Base-by-base conservation (phyloP, 2,888 invertebrate species). In the Lithophane socia region DNA sequence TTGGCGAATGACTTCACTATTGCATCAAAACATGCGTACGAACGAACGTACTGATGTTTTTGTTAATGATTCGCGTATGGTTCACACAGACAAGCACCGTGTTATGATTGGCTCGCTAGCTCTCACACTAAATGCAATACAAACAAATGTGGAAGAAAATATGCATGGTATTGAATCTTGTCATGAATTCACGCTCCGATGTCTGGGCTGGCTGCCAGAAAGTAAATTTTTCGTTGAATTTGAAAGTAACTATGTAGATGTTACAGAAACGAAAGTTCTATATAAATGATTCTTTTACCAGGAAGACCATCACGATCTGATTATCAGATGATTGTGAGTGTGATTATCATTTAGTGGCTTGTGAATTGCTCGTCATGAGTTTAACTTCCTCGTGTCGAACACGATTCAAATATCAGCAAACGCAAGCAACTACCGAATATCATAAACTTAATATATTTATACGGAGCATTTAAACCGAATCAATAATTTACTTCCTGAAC, bases 331-430 rank as follows among this genome's bases (percentile, higher is more conserved):
- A 71, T 58, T 47, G 37, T 54, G 54, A 13, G 16, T 56, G 12
- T 64, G 18, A 29, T 52, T 42, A 76, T 42, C 49, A 65, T 52
- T 52, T 18, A 52, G 52, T 66, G 37, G 37, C 37, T 37, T 5
- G 37, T 37, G 4, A 37, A 37, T 66, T 52, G 52, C 29, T 52
- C 42, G 58, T 69, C 58, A 60, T 85, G 77, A 83, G 61, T 79
- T 82, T 79, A 82, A 80, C 78, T 85, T 88, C 84, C 84, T 79
- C 42, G 85, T 83, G 65, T 83, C 84, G 68, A 74, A 78, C 77
- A 75, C 66, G 65, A 66, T 77, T 86, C 68, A 67, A 73, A 80
- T 84, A 82, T 82, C 68, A 70, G 70, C 24, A 77, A 75, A 77
- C 47, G 54, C 56, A 79, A 73, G 61, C 61, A 52, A 67, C 73